A percentile compares a stretch with the other conserved stretches of the same genome.
These are phyloP conservation scores for Beris chalybata DNA, from an alignment of 2,888 invertebrate genomes.

Conservation along the genomic window DNA sequence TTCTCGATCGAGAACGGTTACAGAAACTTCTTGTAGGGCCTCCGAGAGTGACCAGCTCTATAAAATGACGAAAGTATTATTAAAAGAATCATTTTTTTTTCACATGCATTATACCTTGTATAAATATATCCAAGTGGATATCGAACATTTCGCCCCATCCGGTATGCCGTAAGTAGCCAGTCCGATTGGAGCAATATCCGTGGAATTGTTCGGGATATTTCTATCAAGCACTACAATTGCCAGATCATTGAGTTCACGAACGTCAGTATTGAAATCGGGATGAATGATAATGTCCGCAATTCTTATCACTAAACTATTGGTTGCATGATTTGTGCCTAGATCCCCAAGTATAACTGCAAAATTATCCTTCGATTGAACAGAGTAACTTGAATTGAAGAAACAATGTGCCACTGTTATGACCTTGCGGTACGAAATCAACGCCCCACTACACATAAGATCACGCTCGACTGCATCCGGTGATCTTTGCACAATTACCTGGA, in stretches of 20 bases:
- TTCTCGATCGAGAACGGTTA: neutral
- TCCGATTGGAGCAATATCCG: constrained; percentile 10
- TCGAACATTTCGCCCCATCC: neutral
- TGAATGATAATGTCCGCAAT: constrained; percentile 14
- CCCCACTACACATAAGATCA: constrained; percentile 25
- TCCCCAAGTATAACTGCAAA: constrained; percentile 16
- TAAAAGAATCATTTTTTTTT: neutral
- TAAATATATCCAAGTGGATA: constrained; percentile 13
- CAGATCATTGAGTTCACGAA: constrained; percentile 3
- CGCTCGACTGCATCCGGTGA: neutral
- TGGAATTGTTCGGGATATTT: neutral
- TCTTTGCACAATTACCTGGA: constrained; percentile 19
- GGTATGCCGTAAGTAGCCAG: constrained; percentile 12
- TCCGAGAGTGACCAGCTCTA: constrained; percentile 6
- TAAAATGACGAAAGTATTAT: neutral
- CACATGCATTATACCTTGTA: neutral
- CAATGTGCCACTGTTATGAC: constrained; percentile 12
- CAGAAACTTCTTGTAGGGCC: constrained; percentile 5
- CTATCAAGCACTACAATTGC: constrained; percentile 10
- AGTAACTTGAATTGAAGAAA: constrained; percentile 6
- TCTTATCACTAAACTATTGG: neutral
- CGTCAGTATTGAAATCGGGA: constrained; percentile 5
- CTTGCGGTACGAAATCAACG: constrained; percentile 14
- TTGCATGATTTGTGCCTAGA: neutral
- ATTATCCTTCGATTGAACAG: neutral